Evolutionary conservation across 1,140 invertebrate genomes (phyloP), one percentile per base, ranked within the genome.

Genomic region (Hyphantria cunea): DNA sequence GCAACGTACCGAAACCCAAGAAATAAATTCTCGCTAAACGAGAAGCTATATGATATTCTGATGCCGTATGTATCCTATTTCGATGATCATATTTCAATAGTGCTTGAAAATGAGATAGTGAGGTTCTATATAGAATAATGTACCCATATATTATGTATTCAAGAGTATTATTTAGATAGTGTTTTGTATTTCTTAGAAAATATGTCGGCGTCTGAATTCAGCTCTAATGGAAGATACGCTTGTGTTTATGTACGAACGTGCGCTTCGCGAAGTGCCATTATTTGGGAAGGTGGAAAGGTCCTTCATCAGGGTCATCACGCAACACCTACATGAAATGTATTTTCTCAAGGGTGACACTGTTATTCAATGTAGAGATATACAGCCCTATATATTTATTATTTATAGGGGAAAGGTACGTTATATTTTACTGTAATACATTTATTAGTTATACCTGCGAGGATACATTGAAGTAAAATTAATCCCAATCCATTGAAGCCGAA

Each of bases 141-240:
- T 37, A 37, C 3, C 34, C 34, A 37, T 37, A 37, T 37, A 37
- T 37, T 37, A 37, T 37, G 34, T 11, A 37, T 37, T 37, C 34
- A 37, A 8, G 34, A 25, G 17, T n/a, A n/a, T 25, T 25, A 44
- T 44, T 44, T 12, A 44, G 11, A 44, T 44, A 12, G 41, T 44
- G 11, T 12, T n/a, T 11, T 13, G 34, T 53, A 15, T 41, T 4
- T 51, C 33, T 60, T 47, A 91, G 85, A 72, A 86, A 81, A 90
- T 91, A 15, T 89, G 90, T 52, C 82, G 83, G 10, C 71, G 79
- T 14, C 64, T 91, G 5, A 89, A 92, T 68, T 84, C 86, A 0
- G 82, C 86, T 11, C 70, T 92, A 56, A 87, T 89, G 83, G 89
- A 92, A 79, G 91, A 92, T 58, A 86, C 83, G n/a, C 72, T 91